Conservation (phyloP, 2,797 vertebrate species). For the Betta splendens region DNA sequence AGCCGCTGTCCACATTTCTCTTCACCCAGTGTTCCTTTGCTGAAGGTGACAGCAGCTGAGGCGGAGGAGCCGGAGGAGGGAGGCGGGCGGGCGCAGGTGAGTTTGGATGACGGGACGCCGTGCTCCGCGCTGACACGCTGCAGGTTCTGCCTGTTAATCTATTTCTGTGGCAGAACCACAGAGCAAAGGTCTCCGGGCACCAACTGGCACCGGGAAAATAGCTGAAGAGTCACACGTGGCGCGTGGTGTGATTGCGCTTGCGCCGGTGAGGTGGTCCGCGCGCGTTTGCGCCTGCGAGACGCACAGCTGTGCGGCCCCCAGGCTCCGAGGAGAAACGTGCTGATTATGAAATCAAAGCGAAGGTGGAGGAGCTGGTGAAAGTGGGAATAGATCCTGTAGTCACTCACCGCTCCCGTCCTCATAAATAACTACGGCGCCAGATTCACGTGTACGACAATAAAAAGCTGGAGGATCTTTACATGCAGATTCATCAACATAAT, state of each 20-base stretch:
- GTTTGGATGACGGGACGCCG: constrained; percentile 42
- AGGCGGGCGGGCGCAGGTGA: constrained; percentile 43
- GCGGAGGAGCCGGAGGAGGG: constrained; percentile 18
- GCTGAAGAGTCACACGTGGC: constrained; percentile 46
- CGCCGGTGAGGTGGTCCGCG: constrained; percentile 30
- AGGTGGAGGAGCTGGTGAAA: constrained; percentile 37
- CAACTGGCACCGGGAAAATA: constrained; percentile 40
- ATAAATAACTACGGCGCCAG: constrained; percentile 62
- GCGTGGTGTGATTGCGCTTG: constrained; percentile 9
- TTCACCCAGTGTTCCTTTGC: constrained; percentile 46
- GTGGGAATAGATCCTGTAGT: constrained; percentile 56
- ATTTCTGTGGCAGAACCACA: constrained; percentile 24
- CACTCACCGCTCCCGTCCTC: constrained; percentile 36
- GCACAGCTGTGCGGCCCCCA: constrained; percentile 52
- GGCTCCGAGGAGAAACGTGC: constrained; percentile 33
- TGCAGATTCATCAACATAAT: constrained; percentile 9
- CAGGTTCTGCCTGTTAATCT: constrained; percentile 49
- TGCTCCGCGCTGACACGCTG: constrained; percentile 36
- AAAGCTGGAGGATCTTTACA: constrained; percentile 15
- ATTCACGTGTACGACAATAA: constrained; percentile 25
- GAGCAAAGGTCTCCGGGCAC: constrained; percentile 46
- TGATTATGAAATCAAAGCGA: constrained; percentile 52
- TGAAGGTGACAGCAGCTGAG: constrained; percentile 20
- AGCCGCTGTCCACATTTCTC: constrained; percentile 70
- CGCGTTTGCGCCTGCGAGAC: constrained; percentile 14